Evolutionary conservation across 2,888 invertebrate species (phyloP), one percentile per base, ranked within the genome.

Genomic region (Congeria kusceri): DNA sequence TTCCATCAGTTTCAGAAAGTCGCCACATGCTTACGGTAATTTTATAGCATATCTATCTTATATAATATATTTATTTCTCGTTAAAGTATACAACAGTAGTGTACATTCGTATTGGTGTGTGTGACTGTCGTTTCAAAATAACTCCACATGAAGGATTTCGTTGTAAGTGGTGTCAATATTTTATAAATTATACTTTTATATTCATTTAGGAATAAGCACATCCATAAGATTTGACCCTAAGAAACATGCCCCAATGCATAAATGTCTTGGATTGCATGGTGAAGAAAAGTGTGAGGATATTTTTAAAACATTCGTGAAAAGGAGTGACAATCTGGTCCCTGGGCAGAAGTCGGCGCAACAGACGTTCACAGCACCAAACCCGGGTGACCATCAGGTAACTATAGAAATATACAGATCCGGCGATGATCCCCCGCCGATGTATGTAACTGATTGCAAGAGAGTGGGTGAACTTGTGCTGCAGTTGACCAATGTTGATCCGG

Each of bases 21-120:
- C 69, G 4, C 76, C 80, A 0, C 68, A 56, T n/a, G 79, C 85
- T 18, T 85, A 85, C 47, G 84, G 77, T 77, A 71, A 32, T 44
- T 47, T 11, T 11, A 64, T 39, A 11, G 4, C n/a, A n/a, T n/a
- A n/a, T n/a, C n/a, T n/a, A n/a, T n/a, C n/a, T n/a, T n/a, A n/a
- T n/a, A n/a, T n/a, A n/a, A n/a, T 39, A 13, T 39, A 39, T 7
- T 39, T 13, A 15, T 39, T 39, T 39, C 39, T 5, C 15, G 9
- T 39, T 9, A 39, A 39, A 39, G 39, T 39, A 39, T 9, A 39
- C 39, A 39, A 39, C 39, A 1, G 15, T 39, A 39, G 39, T 13
- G 9, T 39, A 32, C 15, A 13, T 39, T 15, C 39, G 39, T 39
- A 1, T 13, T 39, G 9, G 3, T 39, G 39, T 7, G 39, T 39